Base-by-base conservation (phyloP, 1,140 invertebrate genomes). In the Tribolium castaneum region DNA sequence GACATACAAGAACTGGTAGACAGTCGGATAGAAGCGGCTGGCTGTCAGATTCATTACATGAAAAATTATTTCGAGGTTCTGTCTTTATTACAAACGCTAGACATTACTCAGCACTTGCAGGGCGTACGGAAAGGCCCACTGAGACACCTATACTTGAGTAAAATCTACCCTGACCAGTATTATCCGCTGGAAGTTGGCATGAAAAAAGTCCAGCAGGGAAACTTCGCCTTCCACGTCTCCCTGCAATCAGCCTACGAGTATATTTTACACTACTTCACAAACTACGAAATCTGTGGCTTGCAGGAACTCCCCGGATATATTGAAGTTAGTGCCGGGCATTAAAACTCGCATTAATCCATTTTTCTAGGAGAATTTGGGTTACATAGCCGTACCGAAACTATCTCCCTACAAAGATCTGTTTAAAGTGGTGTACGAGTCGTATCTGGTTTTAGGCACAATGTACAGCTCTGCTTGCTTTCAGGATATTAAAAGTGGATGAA, bases 331-430 rank as follows among this genome's bases (percentile, higher is more conserved):
- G 1, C 25, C 5, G 0, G 0, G 39, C 5, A 45, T 45, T 1
- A 16, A 54, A 59, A 35, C 10, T 59, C 9, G 19, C 34, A 56
- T 10, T 66, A 10, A 13, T 0, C 72, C 14, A 25, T 73, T 25
- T 30, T 77, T 79, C 75, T 34, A 82, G 79, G 77, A 77, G 45
- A 56, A 77, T 59, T 85, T 86, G 5, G 71, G 13, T 50, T 89
- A 89, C 79, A 83, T 88, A 25, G 85, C 86, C 79, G 84, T 84
- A 0, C 87, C 88, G 66, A 88, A 87, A 77, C 75, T 82, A 0
- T 89, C 89, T 16, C 87, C 88, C 0, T 89, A 89, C 75, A 86
- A 85, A 51, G 81, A 89, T 80, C 87, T 89, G 56, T 88, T 89
- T 81, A 86, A 81, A 78, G 71, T 84, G 19, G 81, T 81, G 85